These are phyloP conservation scores for Pungitius pungitius DNA, from an alignment of 2,113 vertebrate genomes.

Conservation along the genomic window DNA sequence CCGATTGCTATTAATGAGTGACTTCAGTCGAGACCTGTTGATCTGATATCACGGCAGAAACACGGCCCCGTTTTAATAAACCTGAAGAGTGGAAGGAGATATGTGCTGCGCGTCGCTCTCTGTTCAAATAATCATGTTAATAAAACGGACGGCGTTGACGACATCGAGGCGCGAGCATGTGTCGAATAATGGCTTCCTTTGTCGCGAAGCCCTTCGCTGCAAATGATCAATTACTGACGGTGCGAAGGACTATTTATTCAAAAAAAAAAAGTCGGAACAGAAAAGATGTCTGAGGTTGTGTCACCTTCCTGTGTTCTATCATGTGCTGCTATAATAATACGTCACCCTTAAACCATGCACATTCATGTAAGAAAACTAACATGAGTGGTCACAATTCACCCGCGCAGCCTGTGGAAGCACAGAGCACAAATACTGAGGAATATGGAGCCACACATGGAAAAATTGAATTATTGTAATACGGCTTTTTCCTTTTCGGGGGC, in stretches of 20 bases:
- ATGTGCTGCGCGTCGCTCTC: neutral
- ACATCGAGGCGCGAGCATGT: neutral
- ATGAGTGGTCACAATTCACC: neutral
- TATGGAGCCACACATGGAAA: constrained; percentile 10
- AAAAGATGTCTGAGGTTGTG: neutral
- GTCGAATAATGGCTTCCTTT: neutral
- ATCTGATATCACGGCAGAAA: neutral
- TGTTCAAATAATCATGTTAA: neutral
- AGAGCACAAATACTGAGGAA: constrained; percentile 1
- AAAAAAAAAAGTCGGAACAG: neutral
- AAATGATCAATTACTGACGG: neutral
- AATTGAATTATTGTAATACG: constrained; percentile 14
- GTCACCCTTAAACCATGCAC: neutral
- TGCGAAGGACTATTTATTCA: neutral
- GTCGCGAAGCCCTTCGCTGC: neutral
- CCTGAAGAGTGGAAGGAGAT: neutral
- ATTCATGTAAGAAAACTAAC: neutral
- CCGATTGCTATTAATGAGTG: neutral
- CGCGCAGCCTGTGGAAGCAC: neutral
- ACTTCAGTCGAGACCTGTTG: neutral
- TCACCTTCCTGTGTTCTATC: neutral
- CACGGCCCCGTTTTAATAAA: neutral
- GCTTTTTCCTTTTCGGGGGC: constrained; percentile 34
- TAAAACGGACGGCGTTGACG: neutral
- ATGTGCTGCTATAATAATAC: neutral